Conservation (phyloP, 1,140 invertebrate genomes). For the Procambarus clarkii region DNA sequence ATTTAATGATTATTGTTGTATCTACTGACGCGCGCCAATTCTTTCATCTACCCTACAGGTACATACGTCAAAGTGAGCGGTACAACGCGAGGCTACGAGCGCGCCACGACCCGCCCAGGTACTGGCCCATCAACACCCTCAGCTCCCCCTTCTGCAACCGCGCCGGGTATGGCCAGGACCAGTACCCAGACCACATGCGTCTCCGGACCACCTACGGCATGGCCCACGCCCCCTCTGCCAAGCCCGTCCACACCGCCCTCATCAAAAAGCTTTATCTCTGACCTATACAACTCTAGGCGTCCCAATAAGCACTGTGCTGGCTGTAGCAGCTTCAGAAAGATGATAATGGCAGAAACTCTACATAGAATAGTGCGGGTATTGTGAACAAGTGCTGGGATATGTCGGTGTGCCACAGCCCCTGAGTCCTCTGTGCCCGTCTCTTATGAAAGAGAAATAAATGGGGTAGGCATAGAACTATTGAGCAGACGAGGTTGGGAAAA, state of each 20-base stretch:
- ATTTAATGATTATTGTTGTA: too few relatives aligned
- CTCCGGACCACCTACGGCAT: constrained; percentile 54
- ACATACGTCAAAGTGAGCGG: constrained; percentile 48
- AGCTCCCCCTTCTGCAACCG: constrained; percentile 68
- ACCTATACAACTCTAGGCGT: background rate
- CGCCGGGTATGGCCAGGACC: constrained; percentile 62
- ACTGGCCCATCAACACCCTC: constrained; percentile 67
- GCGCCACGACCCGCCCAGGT: constrained; percentile 31
- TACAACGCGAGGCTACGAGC: constrained; percentile 48
- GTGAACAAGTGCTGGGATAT: too few relatives aligned
- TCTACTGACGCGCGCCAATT: background rate
- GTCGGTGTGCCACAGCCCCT: too few relatives aligned
- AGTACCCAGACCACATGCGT: constrained; percentile 66
- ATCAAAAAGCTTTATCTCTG: constrained; percentile 59
- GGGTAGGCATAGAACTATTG: too few relatives aligned
- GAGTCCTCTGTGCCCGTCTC: too few relatives aligned
- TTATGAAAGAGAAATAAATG: too few relatives aligned
- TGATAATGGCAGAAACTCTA: too few relatives aligned
- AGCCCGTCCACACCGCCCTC: constrained; percentile 31
- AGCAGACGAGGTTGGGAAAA: too few relatives aligned
- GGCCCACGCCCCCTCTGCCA: constrained; percentile 23
- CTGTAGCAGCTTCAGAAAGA: too few relatives aligned
- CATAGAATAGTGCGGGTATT: too few relatives aligned
- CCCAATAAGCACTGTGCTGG: too few relatives aligned
- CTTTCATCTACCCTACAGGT: constrained; percentile 24